Evolutionary conservation across 2,113 vertebrate species (phyloP).

Genomic region (human (Homo sapiens)): DNA sequence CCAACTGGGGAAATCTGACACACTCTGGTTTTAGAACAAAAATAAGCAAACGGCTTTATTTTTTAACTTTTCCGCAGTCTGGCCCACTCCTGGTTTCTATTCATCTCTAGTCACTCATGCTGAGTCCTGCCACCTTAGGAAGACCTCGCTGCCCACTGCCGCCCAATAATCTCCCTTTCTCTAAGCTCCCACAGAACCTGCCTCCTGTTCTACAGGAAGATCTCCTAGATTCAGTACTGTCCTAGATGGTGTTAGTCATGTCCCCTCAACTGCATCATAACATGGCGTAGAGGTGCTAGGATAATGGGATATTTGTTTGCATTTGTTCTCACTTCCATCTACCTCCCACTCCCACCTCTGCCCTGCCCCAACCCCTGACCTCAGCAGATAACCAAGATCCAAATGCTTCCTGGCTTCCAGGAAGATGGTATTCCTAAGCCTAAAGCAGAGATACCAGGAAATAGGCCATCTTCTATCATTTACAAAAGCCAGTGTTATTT

Average conservation of each 20-base stretch:
- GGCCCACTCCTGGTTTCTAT: neutral
- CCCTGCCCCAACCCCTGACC: neutral
- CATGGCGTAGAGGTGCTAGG: too few species aligned
- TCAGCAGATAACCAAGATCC: neutral
- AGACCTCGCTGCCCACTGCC: neutral
- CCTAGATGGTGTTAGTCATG: neutral
- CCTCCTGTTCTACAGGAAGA: neutral
- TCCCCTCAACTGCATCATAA: neutral
- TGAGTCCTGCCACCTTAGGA: neutral
- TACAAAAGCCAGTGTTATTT: neutral
- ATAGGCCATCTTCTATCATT: neutral
- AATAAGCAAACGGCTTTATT: constrained; percentile 48
- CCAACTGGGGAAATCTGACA: constrained; percentile 20
- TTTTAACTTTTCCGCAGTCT: neutral
- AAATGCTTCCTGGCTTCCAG: neutral
- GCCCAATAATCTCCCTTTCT: neutral
- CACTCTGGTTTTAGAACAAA: neutral
- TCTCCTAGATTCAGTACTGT: neutral
- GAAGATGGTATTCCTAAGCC: neutral
- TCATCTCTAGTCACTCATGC: neutral
- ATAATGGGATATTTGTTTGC: neutral
- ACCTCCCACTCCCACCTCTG: neutral
- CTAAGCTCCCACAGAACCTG: neutral
- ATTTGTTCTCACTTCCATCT: neutral
- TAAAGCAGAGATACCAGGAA: neutral